Conservation (phyloP, 2,113 vertebrate genomes). For the Numida meleagris region DNA sequence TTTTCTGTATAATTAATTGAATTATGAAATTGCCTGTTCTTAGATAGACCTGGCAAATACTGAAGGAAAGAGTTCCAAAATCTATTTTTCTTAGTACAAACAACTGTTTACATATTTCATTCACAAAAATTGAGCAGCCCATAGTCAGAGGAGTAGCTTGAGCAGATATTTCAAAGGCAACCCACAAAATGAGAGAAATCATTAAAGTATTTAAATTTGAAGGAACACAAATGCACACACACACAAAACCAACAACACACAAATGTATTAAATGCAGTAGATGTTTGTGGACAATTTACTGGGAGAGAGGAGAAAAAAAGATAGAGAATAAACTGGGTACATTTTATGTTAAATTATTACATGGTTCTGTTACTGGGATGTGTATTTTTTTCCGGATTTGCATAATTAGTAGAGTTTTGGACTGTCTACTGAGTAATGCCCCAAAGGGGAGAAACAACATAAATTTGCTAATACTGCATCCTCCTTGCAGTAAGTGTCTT, state of each 20-base stretch:
- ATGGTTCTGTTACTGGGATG: neutral
- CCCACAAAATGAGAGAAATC: neutral
- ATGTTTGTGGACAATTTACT: neutral
- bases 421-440: neutral
- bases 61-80: neutral
- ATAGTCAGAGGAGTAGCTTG: neutral
- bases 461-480: neutral
- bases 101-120: neutral
- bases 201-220: neutral
- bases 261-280: neutral
- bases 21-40: neutral
- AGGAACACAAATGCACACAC: neutral
- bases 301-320: neutral
- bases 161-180: neutral
- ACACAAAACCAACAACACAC: neutral
- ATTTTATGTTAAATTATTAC: neutral
- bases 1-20: neutral
- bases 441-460: fast-evolving
- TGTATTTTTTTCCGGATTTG: neutral
- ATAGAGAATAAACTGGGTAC: neutral
- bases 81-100: neutral
- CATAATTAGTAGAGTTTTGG: neutral
- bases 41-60: neutral
- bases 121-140: neutral
- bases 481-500: neutral